Evolutionary conservation across 2,113 vertebrate species (phyloP).

Genomic region (Rhinichthys klamathensis): DNA sequence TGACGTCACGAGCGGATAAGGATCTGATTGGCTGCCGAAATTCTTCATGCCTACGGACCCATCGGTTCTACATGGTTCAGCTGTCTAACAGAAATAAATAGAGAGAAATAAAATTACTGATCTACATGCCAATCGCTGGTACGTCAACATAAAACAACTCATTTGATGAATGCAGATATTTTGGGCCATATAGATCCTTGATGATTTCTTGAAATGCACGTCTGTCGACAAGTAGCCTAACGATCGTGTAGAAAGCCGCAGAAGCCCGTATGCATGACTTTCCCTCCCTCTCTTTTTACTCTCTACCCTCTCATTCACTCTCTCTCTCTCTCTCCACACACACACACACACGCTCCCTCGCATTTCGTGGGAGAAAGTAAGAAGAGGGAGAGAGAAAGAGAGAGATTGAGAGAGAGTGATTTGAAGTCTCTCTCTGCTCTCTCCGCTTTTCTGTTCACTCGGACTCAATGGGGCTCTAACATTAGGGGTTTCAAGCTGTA

Average conservation of each 20-base stretch:
- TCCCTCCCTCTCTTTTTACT: constrained; percentile 51
- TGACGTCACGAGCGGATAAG: constrained; percentile 29
- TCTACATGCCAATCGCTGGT: constrained; percentile 17
- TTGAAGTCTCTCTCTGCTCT: constrained; percentile 75
- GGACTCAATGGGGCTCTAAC: constrained; percentile 78
- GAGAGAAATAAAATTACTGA: constrained; percentile 18
- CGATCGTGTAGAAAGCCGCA: constrained; percentile 43
- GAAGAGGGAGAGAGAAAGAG: constrained; percentile 71
- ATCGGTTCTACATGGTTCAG: constrained; percentile 25
- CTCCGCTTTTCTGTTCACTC: constrained; percentile 74
- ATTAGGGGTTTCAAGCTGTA: constrained; percentile 67
- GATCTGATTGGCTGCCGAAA: constrained; percentile 34
- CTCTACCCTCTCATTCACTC: constrained; percentile 40
- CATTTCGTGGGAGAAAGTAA: constrained; percentile 73
- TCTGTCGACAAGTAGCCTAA: neutral
- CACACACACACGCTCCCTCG: constrained; percentile 61
- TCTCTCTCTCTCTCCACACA: constrained; percentile 55
- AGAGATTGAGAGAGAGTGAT: constrained; percentile 74
- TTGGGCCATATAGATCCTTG: neutral
- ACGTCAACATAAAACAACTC: constrained; percentile 10
- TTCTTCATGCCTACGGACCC: constrained; percentile 36
- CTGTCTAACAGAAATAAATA: constrained; percentile 35
- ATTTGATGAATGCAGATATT: constrained; percentile 1
- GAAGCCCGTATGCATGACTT: constrained; percentile 65
- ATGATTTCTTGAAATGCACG: neutral